A percentile compares a stretch with the other conserved stretches of the same genome.
Conservation (phyloP, 1,140 invertebrate genomes). For the Brachystomella parvula region DNA sequence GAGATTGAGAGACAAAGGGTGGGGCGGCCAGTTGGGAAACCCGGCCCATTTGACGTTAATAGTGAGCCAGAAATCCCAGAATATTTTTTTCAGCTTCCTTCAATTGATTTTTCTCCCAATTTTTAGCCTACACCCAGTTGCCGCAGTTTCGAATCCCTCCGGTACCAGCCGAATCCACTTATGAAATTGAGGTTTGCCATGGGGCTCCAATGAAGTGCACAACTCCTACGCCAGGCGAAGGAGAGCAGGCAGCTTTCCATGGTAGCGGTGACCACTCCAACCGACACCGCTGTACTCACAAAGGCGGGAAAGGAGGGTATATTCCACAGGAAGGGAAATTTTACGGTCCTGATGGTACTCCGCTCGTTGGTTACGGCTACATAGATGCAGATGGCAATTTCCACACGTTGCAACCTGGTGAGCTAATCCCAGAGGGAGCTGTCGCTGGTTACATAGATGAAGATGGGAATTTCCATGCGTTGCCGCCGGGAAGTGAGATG, state of each 20-base stretch:
- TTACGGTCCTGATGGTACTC: no score
- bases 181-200: neutral
- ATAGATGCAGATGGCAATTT: neutral
- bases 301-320: no score
- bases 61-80: neutral
- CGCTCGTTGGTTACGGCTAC: neutral
- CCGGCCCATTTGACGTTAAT: neutral
- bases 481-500: no score
- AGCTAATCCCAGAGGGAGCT: neutral
- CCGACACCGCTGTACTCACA: no score
- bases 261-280: no score
- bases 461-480: neutral
- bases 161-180: neutral
- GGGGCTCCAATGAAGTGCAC: neutral
- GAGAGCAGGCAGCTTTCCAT: neutral
- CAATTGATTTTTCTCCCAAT: no score
- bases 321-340: no score
- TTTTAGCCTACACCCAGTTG: no score
- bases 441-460: neutral
- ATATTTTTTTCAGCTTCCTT: neutral
- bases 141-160: neutral
- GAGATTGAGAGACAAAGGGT: neutral
- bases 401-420: neutral
- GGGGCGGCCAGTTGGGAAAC: neutral
- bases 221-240: neutral